phyloP scores from a whole-genome alignment of 2,888 invertebrate species.

The Machimus rusticus region DNA sequence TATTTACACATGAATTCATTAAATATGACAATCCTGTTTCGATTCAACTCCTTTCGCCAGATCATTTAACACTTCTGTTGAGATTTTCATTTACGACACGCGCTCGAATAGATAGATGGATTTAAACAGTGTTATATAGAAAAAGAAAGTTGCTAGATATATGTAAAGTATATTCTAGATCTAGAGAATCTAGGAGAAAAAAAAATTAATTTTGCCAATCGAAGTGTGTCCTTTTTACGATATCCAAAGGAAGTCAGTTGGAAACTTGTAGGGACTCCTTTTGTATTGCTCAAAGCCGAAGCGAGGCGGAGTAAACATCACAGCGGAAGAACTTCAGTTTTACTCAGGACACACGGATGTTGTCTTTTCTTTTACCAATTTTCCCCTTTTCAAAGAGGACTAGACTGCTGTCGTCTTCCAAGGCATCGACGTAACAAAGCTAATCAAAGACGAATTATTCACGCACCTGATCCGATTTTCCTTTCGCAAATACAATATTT shows the following conservation, averaged over 20 bases:
- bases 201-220: constrained; percentile 2
- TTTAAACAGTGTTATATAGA: not conserved
- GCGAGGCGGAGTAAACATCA: not conserved
- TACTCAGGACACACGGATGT: not conserved
- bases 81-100: not conserved
- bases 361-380: constrained; percentile 12
- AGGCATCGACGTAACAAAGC: not conserved
- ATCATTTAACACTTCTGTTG: not conserved
- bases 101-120: not conserved
- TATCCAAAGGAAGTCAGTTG: constrained; percentile 34
- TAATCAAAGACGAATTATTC: constrained; percentile 21
- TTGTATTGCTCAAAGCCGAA: not conserved
- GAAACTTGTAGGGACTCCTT: constrained; percentile 14
- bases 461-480: not conserved
- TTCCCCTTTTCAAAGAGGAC: not conserved
- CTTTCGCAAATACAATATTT: not conserved
- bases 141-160: not conserved
- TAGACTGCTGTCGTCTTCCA: not conserved
- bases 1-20: constrained; percentile 16
- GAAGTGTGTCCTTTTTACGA: not conserved
- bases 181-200: not conserved
- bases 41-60: not conserved
- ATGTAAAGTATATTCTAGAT: not conserved
- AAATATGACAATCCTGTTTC: not conserved
- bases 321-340: not conserved